These are phyloP conservation scores for Apodemus speciosus DNA, from an alignment of 2,113 vertebrate species.

Conservation along the genomic window DNA sequence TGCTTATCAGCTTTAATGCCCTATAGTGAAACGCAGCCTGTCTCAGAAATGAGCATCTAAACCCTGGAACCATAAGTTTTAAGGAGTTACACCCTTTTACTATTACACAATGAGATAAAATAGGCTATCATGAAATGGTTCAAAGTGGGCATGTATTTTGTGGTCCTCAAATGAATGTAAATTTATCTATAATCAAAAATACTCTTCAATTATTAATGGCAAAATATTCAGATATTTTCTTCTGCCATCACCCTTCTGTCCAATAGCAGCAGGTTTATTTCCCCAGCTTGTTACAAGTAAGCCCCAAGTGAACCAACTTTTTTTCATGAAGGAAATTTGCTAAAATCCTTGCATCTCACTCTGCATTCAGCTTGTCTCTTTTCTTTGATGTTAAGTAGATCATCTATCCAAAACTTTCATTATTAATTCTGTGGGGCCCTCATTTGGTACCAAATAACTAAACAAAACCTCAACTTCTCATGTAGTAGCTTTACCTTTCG, in stretches of 20 bases:
- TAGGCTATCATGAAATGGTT: background rate
- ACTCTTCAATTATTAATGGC: background rate
- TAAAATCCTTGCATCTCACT: background rate
- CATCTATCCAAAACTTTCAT: background rate
- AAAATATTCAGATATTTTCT: background rate
- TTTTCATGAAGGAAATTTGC: background rate
- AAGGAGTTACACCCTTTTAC: background rate
- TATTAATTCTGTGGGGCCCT: background rate
- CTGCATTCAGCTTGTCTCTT: background rate
- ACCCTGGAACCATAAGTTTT: background rate
- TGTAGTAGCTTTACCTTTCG: constrained; percentile 17
- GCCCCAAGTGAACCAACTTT: background rate
- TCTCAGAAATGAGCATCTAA: background rate
- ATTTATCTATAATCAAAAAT: background rate
- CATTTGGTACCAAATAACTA: constrained; percentile 32
- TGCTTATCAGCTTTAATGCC: background rate
- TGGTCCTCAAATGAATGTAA: background rate
- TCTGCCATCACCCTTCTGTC: rapidly evolving
- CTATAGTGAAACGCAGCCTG: background rate
- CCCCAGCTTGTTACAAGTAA: background rate
- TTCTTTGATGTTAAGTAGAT: background rate
- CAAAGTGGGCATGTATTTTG: background rate
- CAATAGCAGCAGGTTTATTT: background rate
- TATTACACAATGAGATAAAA: background rate
- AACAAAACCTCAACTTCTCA: background rate